Conservation (phyloP, 2,797 vertebrate genomes). For the Cyprinella venusta region DNA sequence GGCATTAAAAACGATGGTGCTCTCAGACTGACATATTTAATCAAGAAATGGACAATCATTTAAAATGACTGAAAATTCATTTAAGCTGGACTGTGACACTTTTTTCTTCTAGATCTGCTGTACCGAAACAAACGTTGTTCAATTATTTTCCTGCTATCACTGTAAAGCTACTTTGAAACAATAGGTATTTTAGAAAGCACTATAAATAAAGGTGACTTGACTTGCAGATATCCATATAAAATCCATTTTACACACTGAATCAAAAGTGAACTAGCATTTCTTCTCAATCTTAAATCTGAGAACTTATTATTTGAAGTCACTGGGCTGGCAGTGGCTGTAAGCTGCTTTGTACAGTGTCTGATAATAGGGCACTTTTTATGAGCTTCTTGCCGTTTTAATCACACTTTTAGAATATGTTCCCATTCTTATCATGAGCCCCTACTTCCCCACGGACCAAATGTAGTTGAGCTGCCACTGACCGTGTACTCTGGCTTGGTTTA, state of each 20-base stretch:
- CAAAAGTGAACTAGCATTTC: background rate
- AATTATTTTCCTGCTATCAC: too few species aligned
- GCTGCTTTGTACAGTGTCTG: conserved; percentile 46
- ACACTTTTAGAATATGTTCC: conserved; percentile 35
- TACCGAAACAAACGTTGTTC: too few species aligned
- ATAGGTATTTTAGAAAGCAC: too few species aligned
- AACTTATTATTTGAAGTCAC: conserved; percentile 8
- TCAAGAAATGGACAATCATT: conserved; percentile 13
- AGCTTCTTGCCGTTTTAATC: conserved; percentile 40
- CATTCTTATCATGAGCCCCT: conserved; percentile 34
- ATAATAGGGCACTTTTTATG: conserved; percentile 35
- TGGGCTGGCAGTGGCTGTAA: conserved; percentile 3
- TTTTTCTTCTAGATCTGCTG: too few species aligned
- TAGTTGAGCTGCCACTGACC: conserved; percentile 39
- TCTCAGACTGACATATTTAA: conserved; percentile 29
- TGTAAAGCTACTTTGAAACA: too few species aligned
- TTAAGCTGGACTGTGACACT: too few species aligned
- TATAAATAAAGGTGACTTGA: too few species aligned
- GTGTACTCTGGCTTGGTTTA: conserved; percentile 7
- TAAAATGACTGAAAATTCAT: conserved; percentile 20
- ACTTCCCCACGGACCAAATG: conserved; percentile 8
- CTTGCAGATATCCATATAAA: background rate
- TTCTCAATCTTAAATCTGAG: conserved; percentile 7
- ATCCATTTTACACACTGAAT: conserved; percentile 2
- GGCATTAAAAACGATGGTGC: background rate